Conservation (phyloP, 2,888 invertebrate genomes). For the Mayetiola destructor region DNA sequence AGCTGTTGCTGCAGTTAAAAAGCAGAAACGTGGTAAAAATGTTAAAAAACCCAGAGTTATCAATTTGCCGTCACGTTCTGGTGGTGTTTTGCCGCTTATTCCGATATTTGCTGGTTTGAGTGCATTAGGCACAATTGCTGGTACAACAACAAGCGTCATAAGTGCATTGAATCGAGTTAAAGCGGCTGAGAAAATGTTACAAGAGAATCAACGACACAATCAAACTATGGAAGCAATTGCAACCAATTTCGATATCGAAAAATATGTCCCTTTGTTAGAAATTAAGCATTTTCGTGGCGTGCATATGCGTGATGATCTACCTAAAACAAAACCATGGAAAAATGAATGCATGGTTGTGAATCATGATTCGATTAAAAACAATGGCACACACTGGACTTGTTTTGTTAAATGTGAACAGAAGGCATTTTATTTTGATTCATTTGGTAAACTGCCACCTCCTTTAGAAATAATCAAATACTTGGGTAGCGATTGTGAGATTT, state of each 20-base stretch:
- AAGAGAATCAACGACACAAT: constrained; percentile 27
- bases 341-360: background rate
- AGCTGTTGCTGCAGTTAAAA: background rate
- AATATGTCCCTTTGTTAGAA: background rate
- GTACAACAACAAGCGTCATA: constrained; percentile 27
- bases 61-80: constrained; percentile 17
- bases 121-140: constrained; percentile 27
- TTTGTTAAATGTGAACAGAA: background rate
- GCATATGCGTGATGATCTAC: background rate
- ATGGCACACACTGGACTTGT: background rate
- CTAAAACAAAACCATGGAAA: background rate
- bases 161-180: constrained; percentile 28
- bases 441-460: background rate
- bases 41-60: background rate
- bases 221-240: constrained; percentile 28
- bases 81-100: constrained; percentile 18
- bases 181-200: constrained; percentile 23
- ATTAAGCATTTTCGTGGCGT: background rate
- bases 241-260: background rate
- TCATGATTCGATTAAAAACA: background rate
- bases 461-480: background rate
- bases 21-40: background rate
- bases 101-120: constrained; percentile 28
- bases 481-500: constrained; percentile 1
- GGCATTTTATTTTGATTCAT: background rate